Evolutionary conservation across 2,797 vertebrate species (phyloP).

Genomic region (Phoxinus dragarum): DNA sequence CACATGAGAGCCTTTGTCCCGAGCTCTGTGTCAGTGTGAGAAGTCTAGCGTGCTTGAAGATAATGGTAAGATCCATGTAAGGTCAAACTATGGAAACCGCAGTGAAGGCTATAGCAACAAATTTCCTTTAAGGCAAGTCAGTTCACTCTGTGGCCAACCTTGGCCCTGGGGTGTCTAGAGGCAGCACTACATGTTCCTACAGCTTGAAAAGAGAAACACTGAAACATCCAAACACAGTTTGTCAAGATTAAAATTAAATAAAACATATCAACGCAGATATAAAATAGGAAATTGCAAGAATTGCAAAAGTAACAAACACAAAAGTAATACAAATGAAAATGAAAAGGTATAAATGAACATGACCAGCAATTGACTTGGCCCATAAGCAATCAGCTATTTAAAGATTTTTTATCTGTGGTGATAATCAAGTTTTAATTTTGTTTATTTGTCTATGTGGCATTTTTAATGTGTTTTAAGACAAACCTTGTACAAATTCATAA

Average conservation of each 20-base stretch:
- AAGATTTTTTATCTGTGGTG: too few relatives aligned
- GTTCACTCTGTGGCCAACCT: neutral
- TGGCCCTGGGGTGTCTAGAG: neutral
- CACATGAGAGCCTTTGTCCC: conserved; percentile 42
- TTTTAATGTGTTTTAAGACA: too few relatives aligned
- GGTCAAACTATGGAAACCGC: conserved; percentile 20
- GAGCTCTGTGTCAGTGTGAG: conserved; percentile 3
- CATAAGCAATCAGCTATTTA: neutral
- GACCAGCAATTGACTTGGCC: neutral
- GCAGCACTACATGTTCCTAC: neutral
- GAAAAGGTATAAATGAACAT: neutral
- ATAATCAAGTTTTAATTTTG: too few relatives aligned
- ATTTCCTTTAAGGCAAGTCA: neutral
- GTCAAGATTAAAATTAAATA: neutral
- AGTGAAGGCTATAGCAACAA: neutral
- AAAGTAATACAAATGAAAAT: neutral
- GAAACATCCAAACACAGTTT: neutral
- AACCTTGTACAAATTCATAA: too few relatives aligned
- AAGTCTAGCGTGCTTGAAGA: conserved; percentile 34
- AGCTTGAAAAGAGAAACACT: neutral
- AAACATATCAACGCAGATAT: neutral
- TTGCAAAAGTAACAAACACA: neutral
- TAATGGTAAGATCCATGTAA: conserved; percentile 9
- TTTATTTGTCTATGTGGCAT: too few relatives aligned
- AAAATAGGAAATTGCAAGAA: neutral